These are phyloP conservation scores for Blastomussa wellsi DNA, from an alignment of 92 coral and sea anemone genomes.

Conservation along the genomic window DNA sequence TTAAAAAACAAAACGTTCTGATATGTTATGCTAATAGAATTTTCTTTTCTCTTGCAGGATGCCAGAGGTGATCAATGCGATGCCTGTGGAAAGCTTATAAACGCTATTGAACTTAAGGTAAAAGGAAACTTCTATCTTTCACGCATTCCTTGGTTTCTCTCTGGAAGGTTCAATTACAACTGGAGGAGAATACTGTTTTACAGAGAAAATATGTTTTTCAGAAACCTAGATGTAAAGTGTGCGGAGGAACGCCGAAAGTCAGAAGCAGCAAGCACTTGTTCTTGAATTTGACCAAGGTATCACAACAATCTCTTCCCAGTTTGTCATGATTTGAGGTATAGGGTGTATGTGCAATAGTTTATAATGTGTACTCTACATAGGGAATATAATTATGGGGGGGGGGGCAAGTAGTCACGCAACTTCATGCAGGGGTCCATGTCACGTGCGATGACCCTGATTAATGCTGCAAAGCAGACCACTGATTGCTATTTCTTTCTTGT, in stretches of 20 bases:
- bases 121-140: not conserved
- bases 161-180: not conserved
- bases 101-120: constrained; percentile 96
- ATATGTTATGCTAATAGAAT: too few species aligned
- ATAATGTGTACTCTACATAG: not conserved
- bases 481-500: not conserved
- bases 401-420: not conserved
- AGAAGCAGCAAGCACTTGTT: constrained; percentile 90
- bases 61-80: constrained; percentile 99
- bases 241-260: constrained; percentile 80
- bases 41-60: constrained; percentile 54
- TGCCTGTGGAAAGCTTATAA: constrained; percentile 96
- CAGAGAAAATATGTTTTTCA: constrained; percentile 21
- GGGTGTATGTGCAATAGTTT: not conserved
- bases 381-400: not conserved
- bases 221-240: constrained; percentile 95
- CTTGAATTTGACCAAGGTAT: constrained; percentile 87
- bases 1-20: not conserved
- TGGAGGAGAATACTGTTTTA: not conserved
- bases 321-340: not conserved
- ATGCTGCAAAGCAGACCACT: not conserved
- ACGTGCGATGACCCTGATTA: not conserved
- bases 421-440: not conserved
- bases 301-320: not conserved
- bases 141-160: not conserved